phyloP scores from a whole-genome alignment of 2,797 vertebrate genomes.

The Pristis pectinata region DNA sequence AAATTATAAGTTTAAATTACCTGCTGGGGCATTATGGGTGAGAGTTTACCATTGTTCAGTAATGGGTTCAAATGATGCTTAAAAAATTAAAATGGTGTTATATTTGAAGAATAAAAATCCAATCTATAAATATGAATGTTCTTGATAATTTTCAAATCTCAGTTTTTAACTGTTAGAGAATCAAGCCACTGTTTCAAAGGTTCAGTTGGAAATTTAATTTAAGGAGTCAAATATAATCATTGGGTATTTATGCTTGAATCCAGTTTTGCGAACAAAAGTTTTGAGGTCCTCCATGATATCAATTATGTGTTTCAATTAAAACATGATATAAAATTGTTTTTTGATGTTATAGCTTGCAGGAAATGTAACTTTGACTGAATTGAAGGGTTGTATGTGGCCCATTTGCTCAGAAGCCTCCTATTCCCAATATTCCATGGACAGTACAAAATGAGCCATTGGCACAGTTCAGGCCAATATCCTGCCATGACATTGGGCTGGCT shows the following conservation, averaged over 20 bases:
- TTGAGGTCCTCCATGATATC: not conserved
- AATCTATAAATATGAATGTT: not conserved
- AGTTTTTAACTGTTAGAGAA: not conserved
- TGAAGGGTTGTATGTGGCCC: not conserved
- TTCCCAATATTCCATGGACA: not conserved
- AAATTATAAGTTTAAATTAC: not conserved
- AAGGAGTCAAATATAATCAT: not conserved
- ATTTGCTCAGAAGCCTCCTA: not conserved
- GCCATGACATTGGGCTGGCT: not conserved
- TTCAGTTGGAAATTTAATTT: not conserved
- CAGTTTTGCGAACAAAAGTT: slow-evolving; percentile 14
- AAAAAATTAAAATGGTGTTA: not conserved
- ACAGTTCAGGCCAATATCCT: not conserved
- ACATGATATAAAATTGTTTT: not conserved
- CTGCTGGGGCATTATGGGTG: not conserved
- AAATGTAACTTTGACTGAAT: not conserved
- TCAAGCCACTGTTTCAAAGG: not conserved
- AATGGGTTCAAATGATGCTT: not conserved
- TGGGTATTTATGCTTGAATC: not conserved
- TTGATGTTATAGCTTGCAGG: not conserved
- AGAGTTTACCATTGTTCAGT: not conserved
- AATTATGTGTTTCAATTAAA: not conserved
- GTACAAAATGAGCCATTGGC: not conserved
- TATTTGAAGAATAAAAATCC: not conserved
- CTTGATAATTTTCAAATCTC: too few species aligned